Evolutionary conservation across 2,888 invertebrate genomes (phyloP).

Genomic region (Melieria omissa): DNA sequence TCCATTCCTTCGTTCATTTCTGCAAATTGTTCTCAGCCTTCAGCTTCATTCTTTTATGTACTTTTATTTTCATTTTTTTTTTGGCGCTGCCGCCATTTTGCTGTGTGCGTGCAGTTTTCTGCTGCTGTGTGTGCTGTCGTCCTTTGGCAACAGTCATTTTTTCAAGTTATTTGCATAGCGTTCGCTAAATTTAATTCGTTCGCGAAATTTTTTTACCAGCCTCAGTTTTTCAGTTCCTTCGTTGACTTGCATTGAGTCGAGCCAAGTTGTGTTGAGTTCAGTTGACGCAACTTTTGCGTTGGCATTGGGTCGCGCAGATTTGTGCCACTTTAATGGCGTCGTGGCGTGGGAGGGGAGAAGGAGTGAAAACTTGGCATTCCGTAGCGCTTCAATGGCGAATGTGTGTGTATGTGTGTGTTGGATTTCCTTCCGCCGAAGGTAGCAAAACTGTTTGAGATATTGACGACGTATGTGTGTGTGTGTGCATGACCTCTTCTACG

Average conservation of each 20-base stretch:
- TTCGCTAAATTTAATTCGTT: constrained; percentile 41
- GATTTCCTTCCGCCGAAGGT: no score
- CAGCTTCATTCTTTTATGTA: constrained; percentile 3
- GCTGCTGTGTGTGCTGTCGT: neutral
- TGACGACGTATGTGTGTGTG: no score
- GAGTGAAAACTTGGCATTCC: neutral
- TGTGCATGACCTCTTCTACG: no score
- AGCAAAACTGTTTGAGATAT: no score
- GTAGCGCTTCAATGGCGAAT: neutral
- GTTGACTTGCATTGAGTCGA: neutral
- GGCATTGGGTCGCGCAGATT: neutral
- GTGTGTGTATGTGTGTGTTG: neutral
- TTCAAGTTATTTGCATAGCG: constrained; percentile 38
- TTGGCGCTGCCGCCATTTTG: neutral
- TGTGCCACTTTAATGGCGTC: neutral
- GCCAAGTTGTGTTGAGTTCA: neutral
- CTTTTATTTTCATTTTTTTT: constrained; percentile 1
- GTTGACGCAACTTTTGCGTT: neutral
- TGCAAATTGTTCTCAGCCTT: neutral
- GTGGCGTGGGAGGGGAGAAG: constrained; percentile 10
- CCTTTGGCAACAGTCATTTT: constrained; percentile 22
- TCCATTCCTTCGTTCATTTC: constrained; percentile 1
- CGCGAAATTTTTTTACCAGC: constrained; percentile 16
- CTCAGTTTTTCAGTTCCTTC: neutral
- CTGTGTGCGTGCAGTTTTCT: neutral